Base-by-base conservation (phyloP, 2,888 invertebrate genomes). In the Tridacna gigas region DNA sequence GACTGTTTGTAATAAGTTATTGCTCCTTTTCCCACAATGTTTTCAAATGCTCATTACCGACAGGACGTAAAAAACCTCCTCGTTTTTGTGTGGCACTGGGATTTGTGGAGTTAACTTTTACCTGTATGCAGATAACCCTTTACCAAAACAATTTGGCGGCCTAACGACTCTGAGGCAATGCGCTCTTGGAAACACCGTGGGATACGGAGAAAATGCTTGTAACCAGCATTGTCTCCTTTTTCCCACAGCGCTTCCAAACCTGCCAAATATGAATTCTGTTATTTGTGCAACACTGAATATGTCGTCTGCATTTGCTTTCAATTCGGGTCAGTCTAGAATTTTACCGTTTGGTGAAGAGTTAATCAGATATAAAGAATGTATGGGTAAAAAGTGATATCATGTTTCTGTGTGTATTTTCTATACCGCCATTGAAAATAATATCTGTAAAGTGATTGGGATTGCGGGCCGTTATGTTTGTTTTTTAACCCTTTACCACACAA, bases 341-440 rank as follows among this genome's bases (percentile, higher is more conserved):
- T 37, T 37, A 7, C 37, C 37, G 37, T 37, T 37, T 37, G 37
- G 37, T 37, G 7, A 37, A 37, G 56, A 4, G 65, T 26, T 65
- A 25, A 65, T 65, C 26, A 65, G 65, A 65, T 65, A 65, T 65
- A 4, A 65, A 65, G 28, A 65, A 65, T 65, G 65, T 65, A 65
- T 65, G 26, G 28, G 56, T 37, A 37, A 37, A n/a, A 61, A 61
- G 25, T 61, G 65, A 65, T 65, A 65, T 65, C 65, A 26, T 18
- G 26, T 28, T 65, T 65, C 26, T 26, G 25, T 26, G 28, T 65
- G 26, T 4, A 26, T 65, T 65, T n/a, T 65, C 26, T 65, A 65
- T 65, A 65, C 65, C 37, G 25, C 65, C 28, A 65, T 65, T 65
- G 65, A 65, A 37, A 65, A 65, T 65, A 65, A 65, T 65, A 65